phyloP scores from a whole-genome alignment of 2,797 vertebrate species.

The Oreonectes daqikongensis region DNA sequence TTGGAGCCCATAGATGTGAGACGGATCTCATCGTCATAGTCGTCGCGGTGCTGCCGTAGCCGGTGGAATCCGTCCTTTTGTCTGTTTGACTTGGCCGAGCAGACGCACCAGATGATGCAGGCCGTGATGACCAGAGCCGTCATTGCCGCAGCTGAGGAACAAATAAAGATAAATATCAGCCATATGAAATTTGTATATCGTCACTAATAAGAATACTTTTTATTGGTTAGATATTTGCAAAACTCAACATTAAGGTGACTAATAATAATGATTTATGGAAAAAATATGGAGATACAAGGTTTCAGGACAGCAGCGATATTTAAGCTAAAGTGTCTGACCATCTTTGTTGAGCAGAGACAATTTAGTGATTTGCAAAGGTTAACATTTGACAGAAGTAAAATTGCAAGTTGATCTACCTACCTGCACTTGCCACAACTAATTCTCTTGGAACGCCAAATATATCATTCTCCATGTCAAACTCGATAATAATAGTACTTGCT shows the following conservation, averaged over 20 bases:
- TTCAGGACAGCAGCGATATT: no score
- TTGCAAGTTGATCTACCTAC: slow-evolving; percentile 66
- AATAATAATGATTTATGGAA: no score
- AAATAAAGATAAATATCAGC: not conserved
- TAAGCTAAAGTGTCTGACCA: no score
- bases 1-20: slow-evolving; percentile 95
- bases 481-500: slow-evolving; percentile 82
- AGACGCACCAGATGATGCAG: slow-evolving; percentile 98
- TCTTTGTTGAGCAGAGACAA: no score
- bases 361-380: no score
- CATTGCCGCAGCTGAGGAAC: slow-evolving; percentile 89
- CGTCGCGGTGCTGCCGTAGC: slow-evolving; percentile 90
- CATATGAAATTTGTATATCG: no score
- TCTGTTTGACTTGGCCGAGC: slow-evolving; percentile 91
- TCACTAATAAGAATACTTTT: no score
- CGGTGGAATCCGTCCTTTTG: slow-evolving; percentile 98
- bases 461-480: slow-evolving; percentile 91
- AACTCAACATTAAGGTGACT: no score
- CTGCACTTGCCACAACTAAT: slow-evolving; percentile 93
- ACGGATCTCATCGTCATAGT: slow-evolving; percentile 95
- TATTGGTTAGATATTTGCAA: no score
- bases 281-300: no score
- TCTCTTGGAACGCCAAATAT: slow-evolving; percentile 93
- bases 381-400: no score
- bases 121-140: slow-evolving; percentile 91